Evolutionary conservation across 2,888 invertebrate species (phyloP).

Genomic region (Fissipunctia ypsillon): DNA sequence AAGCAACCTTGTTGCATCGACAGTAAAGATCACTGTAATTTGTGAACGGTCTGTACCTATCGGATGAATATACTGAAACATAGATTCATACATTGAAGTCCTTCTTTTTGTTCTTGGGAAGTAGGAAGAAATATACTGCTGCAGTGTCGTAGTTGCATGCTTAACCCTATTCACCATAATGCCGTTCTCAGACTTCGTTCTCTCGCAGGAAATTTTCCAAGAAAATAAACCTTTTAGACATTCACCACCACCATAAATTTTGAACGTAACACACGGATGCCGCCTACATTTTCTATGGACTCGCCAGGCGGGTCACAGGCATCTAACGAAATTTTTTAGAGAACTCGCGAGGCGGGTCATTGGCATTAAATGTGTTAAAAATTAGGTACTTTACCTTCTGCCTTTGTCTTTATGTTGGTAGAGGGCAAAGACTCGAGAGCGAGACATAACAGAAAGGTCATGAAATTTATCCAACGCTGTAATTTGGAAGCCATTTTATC

Average conservation of each 20-base stretch:
- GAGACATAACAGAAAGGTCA: slow-evolving; percentile 61
- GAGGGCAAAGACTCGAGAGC: slow-evolving; percentile 48
- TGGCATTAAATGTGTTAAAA: no score
- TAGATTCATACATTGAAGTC: neutral
- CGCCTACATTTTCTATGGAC: no score
- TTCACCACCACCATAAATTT: no score
- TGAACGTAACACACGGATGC: no score
- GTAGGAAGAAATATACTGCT: neutral
- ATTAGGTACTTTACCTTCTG: neutral
- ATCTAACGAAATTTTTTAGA: no score
- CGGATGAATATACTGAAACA: neutral
- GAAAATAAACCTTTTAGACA: no score
- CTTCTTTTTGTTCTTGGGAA: neutral
- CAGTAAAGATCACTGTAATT: no score
- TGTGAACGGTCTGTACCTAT: no score
- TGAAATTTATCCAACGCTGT: slow-evolving; percentile 69
- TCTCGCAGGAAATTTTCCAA: no score
- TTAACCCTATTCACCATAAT: neutral
- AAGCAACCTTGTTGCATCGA: no score
- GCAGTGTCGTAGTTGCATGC: neutral
- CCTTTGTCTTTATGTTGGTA: slow-evolving; percentile 7
- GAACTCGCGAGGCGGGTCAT: no score
- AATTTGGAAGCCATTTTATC: slow-evolving; percentile 69
- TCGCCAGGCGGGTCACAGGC: no score
- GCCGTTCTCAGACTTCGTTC: neutral